phyloP scores from a whole-genome alignment of 2,888 invertebrate genomes.

The Apeira syringaria region DNA sequence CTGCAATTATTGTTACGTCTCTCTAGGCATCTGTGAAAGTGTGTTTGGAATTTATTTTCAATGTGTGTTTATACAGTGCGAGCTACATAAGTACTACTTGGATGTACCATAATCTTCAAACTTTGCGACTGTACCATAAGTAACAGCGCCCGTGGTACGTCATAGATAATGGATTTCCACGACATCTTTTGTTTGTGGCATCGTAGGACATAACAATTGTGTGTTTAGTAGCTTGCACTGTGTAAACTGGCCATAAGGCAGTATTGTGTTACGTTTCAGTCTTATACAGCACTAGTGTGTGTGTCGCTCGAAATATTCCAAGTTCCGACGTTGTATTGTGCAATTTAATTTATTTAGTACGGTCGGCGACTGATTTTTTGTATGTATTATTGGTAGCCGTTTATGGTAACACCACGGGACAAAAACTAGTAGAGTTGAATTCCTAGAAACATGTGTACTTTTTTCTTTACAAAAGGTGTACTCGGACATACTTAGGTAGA shows the following conservation, averaged over 20 bases:
- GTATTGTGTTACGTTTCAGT: conserved; percentile 15
- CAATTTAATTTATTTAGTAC: conserved; percentile 42
- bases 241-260: background rate
- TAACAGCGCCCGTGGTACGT: no score
- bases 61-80: background rate
- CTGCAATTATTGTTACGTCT: conserved; percentile 1
- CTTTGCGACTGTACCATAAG: no score
- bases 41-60: background rate
- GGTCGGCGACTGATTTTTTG: conserved; percentile 42
- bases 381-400: conserved; percentile 35
- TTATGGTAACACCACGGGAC: conserved; percentile 1
- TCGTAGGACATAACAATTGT: no score
- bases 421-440: background rate
- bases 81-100: no score
- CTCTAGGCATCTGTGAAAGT: conserved; percentile 2
- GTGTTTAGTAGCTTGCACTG: background rate
- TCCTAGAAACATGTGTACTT: no score
- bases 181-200: no score
- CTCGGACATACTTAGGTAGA: no score
- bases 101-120: no score
- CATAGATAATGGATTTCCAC: no score
- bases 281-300: conserved; percentile 26
- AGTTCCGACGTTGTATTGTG: conserved; percentile 40
- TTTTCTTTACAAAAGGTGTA: no score
- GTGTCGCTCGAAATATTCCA: conserved; percentile 64